Conservation (phyloP, 2,113 vertebrate species). For the Phrynosoma platyrhinos region DNA sequence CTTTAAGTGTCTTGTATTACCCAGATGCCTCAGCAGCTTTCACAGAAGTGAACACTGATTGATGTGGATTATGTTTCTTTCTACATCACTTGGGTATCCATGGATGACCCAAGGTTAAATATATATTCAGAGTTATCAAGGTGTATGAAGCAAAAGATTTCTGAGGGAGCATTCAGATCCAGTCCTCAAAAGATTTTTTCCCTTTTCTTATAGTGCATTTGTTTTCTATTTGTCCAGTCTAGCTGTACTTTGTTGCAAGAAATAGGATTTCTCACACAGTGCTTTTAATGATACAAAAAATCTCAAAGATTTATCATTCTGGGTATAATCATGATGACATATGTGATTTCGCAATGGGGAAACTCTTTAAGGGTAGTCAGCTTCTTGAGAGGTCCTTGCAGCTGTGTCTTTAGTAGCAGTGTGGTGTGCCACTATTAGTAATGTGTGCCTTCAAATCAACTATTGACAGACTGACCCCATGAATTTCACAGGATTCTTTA, state of each 20-base stretch:
- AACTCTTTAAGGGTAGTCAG: background rate
- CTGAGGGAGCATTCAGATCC: background rate
- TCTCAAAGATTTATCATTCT: background rate
- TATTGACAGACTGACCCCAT: too few relatives aligned
- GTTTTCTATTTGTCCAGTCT: background rate
- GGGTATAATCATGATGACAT: background rate
- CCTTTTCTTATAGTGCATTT: background rate
- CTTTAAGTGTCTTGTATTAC: constrained; percentile 37
- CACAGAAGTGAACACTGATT: constrained; percentile 5
- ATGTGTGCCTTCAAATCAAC: too few relatives aligned
- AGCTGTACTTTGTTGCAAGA: background rate
- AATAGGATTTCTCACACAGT: background rate
- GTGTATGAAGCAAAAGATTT: background rate
- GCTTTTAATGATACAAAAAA: background rate
- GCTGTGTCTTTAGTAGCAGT: background rate
- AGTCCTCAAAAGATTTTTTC: background rate
- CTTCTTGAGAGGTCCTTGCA: background rate
- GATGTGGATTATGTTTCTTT: constrained; percentile 35
- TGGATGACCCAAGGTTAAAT: constrained; percentile 15
- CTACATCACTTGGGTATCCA: constrained; percentile 21
- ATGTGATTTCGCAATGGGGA: background rate
- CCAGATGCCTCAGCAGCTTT: constrained; percentile 36
- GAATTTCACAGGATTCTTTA: too few relatives aligned
- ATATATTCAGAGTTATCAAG: constrained; percentile 10
- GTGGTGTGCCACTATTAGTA: background rate